phyloP scores from a whole-genome alignment of 2,797 vertebrate genomes.

The Centroberyx gerrardi region DNA sequence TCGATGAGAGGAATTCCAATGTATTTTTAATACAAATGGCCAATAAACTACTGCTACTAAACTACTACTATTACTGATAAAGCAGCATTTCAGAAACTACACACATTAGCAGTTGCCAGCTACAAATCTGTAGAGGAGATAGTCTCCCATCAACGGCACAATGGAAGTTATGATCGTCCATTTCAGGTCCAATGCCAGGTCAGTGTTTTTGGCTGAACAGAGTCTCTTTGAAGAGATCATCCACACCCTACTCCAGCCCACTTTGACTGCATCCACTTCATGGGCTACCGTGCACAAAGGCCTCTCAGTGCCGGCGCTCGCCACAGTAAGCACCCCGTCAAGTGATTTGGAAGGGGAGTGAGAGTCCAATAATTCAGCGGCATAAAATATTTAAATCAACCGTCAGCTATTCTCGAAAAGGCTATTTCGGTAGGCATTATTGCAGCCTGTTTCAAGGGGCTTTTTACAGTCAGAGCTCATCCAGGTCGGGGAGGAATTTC shows the following conservation, averaged over 20 bases:
- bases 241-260: background rate
- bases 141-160: too few relatives aligned
- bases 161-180: too few relatives aligned
- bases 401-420: conserved; percentile 56
- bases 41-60: too few relatives aligned
- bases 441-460: conserved; percentile 32
- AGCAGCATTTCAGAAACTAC: too few relatives aligned
- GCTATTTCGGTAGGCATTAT: conserved; percentile 35
- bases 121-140: too few relatives aligned
- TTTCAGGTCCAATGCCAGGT: conserved; percentile 31
- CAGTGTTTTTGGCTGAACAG: conserved; percentile 4
- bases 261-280: conserved; percentile 45
- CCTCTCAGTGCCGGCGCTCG: conserved; percentile 45
- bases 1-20: too few relatives aligned
- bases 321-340: conserved; percentile 35
- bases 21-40: too few relatives aligned
- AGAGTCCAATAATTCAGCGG: conserved; percentile 63
- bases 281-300: conserved; percentile 67
- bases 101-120: too few relatives aligned
- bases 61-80: too few relatives aligned
- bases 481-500: conserved; percentile 70
- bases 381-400: conserved; percentile 73
- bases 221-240: conserved; percentile 35
- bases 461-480: conserved; percentile 55
- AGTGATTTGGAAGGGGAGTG: conserved; percentile 53